These are phyloP conservation scores for Goniozus legneri DNA, from an alignment of 1,140 invertebrate species.

Conservation along the genomic window DNA sequence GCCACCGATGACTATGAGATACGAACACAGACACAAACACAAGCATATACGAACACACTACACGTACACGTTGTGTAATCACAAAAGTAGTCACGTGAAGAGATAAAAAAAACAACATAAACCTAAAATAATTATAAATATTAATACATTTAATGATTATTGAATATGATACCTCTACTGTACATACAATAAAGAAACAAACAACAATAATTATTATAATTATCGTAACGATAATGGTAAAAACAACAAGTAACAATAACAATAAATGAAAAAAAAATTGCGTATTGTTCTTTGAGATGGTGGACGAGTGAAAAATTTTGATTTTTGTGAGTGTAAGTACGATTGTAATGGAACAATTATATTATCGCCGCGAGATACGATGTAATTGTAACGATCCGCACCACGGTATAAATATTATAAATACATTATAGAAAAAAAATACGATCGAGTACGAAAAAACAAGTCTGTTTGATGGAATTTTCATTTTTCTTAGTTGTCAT, in stretches of 20 bases:
- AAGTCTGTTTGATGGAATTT: too few species aligned
- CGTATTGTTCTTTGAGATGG: constrained; percentile 14
- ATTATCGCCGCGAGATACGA: constrained; percentile 18
- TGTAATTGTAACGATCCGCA: constrained; percentile 21
- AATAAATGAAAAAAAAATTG: constrained; percentile 23
- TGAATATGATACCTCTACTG: constrained; percentile 35
- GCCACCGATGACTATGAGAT: too few species aligned
- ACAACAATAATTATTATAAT: constrained; percentile 30
- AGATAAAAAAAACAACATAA: constrained; percentile 12
- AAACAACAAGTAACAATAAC: too few species aligned
- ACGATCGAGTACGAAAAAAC: too few species aligned
- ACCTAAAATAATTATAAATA: constrained; percentile 32
- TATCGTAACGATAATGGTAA: constrained; percentile 13
- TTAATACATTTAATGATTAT: constrained; percentile 30
- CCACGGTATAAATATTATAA: constrained; percentile 31
- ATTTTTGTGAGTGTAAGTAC: constrained; percentile 20
- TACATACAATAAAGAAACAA: constrained; percentile 36
- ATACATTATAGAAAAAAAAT: constrained; percentile 28
- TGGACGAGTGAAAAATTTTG: constrained; percentile 23
- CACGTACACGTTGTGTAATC: constrained; percentile 22
- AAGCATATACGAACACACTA: constrained; percentile 15
- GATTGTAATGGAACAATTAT: constrained; percentile 31
- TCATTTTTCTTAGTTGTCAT: too few species aligned
- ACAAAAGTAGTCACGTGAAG: background rate
- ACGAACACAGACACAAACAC: constrained; percentile 6